Evolutionary conservation across 2,888 invertebrate genomes (phyloP).

Genomic region (Drosophila pullipes): DNA sequence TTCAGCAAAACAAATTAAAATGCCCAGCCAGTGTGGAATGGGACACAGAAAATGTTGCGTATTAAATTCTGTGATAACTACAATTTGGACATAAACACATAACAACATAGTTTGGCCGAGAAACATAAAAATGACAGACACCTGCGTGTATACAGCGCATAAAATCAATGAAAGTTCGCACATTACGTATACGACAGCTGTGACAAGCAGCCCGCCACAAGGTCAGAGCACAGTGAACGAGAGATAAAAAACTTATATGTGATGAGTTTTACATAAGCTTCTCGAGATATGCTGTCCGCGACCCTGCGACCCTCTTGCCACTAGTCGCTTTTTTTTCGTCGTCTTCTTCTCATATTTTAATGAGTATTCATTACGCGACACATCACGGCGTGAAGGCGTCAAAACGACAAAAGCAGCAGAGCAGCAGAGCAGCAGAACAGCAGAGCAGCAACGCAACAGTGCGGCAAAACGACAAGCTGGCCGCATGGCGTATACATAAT

Average conservation of each 20-base stretch:
- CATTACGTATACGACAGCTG: constrained; percentile 41
- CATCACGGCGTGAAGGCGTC: constrained; percentile 18
- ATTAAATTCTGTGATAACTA: constrained; percentile 41
- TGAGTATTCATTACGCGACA: constrained; percentile 66
- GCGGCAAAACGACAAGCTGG: constrained; percentile 21
- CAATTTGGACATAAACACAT: constrained; percentile 40
- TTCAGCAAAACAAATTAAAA: constrained; percentile 52
- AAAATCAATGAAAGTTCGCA: constrained; percentile 56
- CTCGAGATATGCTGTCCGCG: constrained; percentile 19
- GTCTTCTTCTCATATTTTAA: constrained; percentile 52
- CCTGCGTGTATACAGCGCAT: constrained; percentile 35
- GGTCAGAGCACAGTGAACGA: constrained; percentile 27
- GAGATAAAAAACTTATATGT: constrained; percentile 29
- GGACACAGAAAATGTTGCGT: constrained; percentile 3
- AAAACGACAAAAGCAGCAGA: constrained; percentile 37
- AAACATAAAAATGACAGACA: constrained; percentile 41
- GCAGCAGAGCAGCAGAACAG: constrained; percentile 33
- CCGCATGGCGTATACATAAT: constrained; percentile 26
- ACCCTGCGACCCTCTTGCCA: constrained; percentile 12
- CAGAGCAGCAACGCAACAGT: constrained; percentile 38
- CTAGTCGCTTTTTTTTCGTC: background rate
- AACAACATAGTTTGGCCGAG: constrained; percentile 11
- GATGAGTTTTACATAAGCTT: constrained; percentile 32
- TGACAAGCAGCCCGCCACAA: constrained; percentile 34
- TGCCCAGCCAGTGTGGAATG: constrained; percentile 14